These are phyloP conservation scores for Muscicapa adusta DNA, from an alignment of 2,113 vertebrate genomes.

Conservation along the genomic window DNA sequence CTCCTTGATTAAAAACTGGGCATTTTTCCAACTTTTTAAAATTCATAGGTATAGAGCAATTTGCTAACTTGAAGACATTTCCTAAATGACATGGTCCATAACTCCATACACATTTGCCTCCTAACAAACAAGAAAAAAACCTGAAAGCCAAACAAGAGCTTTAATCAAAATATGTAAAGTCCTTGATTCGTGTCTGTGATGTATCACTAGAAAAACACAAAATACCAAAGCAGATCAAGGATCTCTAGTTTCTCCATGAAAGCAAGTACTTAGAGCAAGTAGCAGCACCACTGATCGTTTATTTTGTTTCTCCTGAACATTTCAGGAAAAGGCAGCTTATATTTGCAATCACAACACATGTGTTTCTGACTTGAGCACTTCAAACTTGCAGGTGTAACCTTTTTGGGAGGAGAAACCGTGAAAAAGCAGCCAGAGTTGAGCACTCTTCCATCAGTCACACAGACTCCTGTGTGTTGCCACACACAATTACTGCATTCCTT, in stretches of 20 bases:
- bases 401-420: not conserved
- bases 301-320: not conserved
- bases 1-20: not conserved
- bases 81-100: not conserved
- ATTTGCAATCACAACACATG: not conserved
- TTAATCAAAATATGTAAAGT: not conserved
- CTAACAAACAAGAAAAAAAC: not conserved
- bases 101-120: not conserved
- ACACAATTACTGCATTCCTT: not conserved
- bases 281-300: not conserved
- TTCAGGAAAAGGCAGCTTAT: not conserved
- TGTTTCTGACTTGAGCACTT: not conserved
- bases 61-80: not conserved
- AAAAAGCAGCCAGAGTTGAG: not conserved
- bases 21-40: not conserved
- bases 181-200: not conserved
- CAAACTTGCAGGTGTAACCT: not conserved
- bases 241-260: not conserved
- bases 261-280: not conserved
- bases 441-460: not conserved
- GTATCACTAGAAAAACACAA: not conserved
- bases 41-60: not conserved
- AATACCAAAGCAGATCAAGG: not conserved
- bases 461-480: not conserved
- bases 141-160: not conserved